Evolutionary conservation across 2,113 vertebrate species (phyloP).

Genomic region (Hippocampus zosterae): DNA sequence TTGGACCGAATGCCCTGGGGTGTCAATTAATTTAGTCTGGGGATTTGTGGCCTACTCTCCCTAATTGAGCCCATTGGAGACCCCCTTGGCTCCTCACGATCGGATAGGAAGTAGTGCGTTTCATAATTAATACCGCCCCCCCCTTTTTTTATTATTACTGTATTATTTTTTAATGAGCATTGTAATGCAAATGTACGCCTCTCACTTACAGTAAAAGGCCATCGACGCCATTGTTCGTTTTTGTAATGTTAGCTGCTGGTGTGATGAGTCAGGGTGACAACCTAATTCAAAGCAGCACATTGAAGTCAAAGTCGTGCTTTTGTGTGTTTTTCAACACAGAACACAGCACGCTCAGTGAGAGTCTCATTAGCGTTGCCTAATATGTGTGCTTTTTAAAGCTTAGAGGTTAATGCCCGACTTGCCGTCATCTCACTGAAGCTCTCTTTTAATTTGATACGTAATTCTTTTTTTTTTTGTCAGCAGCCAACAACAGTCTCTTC

Average conservation of each 20-base stretch:
- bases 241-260: conserved; percentile 39
- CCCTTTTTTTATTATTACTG: conserved; percentile 64
- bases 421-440: conserved; percentile 66
- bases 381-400: conserved; percentile 73
- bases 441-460: conserved; percentile 69
- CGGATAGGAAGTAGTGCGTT: conserved; percentile 70
- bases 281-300: conserved; percentile 47
- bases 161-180: conserved; percentile 72
- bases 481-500: conserved; percentile 55
- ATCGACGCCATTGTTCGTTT: conserved; percentile 60
- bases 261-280: conserved; percentile 55
- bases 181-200: conserved; percentile 74
- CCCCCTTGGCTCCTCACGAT: conserved; percentile 67
- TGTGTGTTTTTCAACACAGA: conserved; percentile 60
- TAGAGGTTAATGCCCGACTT: conserved; percentile 71
- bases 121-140: conserved; percentile 72
- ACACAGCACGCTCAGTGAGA: conserved; percentile 61
- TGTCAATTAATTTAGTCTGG: conserved; percentile 81
- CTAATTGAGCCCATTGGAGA: conserved; percentile 78
- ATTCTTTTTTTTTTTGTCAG: conserved; percentile 53
- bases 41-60: conserved; percentile 76
- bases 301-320: conserved; percentile 52
- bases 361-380: conserved; percentile 74
- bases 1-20: conserved; percentile 70
- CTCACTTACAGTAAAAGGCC: conserved; percentile 62